Base-by-base conservation (phyloP, 1,140 invertebrate species). In the Micrasema longulum region DNA sequence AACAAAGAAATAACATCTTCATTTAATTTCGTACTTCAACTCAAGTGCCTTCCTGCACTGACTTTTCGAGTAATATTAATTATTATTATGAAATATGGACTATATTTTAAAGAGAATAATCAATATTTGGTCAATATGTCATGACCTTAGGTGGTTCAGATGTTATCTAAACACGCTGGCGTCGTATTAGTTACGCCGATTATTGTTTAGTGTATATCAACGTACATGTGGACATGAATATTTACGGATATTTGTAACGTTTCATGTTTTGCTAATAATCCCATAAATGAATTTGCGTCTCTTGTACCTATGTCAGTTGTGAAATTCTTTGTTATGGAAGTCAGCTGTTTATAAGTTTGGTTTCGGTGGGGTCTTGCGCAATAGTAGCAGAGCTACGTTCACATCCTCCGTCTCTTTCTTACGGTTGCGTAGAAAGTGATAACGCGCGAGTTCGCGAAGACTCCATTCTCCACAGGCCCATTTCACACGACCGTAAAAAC, bases 311-410 rank as follows among this genome's bases (percentile, higher is more conserved):
- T 22, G 14, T 26, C 23, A 52, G 67, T 67, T 52, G 31, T 69
- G 66, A 38, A 60, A 69, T 69, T 69, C 55, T 75, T 75, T 75
- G 73, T 75, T 75, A 57, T 75, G 69, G 38, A 35, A 65, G 69
- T 75, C 73, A 75, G 73, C 73, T 75, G 73, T 75, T 74, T 67
- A n/a, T n/a, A n/a, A n/a, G n/a, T n/a, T n/a, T n/a, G n/a, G 36
- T 18, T 41, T 41, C 22, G 22, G 18, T 47, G 47, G 53, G 12
- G 38, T 31, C 65, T 18, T 35, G 57, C 16, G 14, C 22, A 45
- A 35, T 11, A 16, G 10, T 35, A 43, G 35, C 53, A 22, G 66
- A 64, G 48, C 1, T 16, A 62, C 45, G 65, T 50, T 65, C n/a
- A 18, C 35, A 16, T 11, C 11, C 4, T n/a, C 26, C 20, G n/a